Percentiles rank a stretch among this genome's conserved stretches.
Evolutionary conservation across 2,113 vertebrate species (phyloP).

Genomic region (Pseudopodoces humilis): DNA sequence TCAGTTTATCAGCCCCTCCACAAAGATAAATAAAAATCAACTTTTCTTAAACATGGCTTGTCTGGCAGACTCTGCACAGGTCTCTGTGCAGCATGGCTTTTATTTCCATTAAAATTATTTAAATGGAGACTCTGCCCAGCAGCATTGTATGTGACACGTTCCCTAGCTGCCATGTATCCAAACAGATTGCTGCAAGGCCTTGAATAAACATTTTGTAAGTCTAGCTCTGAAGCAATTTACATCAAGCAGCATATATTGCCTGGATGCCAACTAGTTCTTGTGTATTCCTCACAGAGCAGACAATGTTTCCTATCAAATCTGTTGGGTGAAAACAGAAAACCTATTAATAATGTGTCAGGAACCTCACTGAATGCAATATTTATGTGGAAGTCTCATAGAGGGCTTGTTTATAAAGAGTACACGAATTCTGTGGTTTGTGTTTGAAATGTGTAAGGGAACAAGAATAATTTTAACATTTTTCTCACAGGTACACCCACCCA

Average conservation of each 20-base stretch:
- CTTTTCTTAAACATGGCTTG: neutral
- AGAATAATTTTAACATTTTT: neutral
- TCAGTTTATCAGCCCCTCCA: neutral
- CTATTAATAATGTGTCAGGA: conserved; percentile 52
- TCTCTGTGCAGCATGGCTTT: conserved; percentile 16
- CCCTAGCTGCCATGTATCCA: conserved; percentile 66
- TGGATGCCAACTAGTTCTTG: conserved; percentile 60
- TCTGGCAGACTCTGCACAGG: neutral
- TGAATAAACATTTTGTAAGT: conserved; percentile 72
- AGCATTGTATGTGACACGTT: conserved; percentile 52
- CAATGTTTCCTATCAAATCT: conserved; percentile 67
- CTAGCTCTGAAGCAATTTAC: conserved; percentile 64
- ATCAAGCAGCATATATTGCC: conserved; percentile 72
- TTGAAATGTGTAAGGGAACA: neutral
- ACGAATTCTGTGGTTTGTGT: neutral
- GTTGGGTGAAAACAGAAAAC: conserved; percentile 49
- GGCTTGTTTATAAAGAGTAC: neutral
- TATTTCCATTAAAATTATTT: conserved; percentile 60
- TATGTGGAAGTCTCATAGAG: conserved; percentile 21
- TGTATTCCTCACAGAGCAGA: conserved; percentile 32
- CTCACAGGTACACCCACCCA: neutral
- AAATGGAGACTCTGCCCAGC: conserved; percentile 38
- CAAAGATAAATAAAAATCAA: neutral
- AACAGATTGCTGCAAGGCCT: conserved; percentile 53
- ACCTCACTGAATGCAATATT: conserved; percentile 58